Evolutionary conservation across 2,113 vertebrate genomes (phyloP).

Genomic region (Prietella phreatophila): DNA sequence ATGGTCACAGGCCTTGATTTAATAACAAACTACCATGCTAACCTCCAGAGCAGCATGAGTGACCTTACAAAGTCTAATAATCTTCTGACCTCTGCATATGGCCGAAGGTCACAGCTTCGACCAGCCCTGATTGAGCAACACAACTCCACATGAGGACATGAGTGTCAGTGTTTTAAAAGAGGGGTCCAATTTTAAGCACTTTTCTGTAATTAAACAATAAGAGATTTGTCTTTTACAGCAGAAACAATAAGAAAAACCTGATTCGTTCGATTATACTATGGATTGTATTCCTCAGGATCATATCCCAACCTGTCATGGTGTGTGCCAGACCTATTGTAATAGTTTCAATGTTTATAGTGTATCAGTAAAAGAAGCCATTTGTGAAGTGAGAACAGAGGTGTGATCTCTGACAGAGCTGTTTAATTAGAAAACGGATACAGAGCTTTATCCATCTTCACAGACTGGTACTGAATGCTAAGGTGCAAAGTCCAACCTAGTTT

Average conservation of each 20-base stretch:
- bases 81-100: slow-evolving; percentile 17
- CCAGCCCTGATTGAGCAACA: not conserved
- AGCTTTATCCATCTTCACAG: slow-evolving; percentile 11
- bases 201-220: not conserved
- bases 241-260: not conserved
- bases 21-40: slow-evolving; percentile 33
- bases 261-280: not conserved
- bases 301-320: not conserved
- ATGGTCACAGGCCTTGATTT: not conserved
- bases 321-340: not conserved
- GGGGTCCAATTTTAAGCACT: not conserved
- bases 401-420: slow-evolving; percentile 32
- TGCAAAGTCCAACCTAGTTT: slow-evolving; percentile 26
- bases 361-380: not conserved
- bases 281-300: not conserved
- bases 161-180: not conserved
- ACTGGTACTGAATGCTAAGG: slow-evolving; percentile 17
- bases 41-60: not conserved
- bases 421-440: slow-evolving; percentile 34
- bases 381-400: not conserved
- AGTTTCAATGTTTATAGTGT: not conserved
- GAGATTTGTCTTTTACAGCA: not conserved
- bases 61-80: slow-evolving; percentile 36
- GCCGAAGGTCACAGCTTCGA: slow-evolving; percentile 24
- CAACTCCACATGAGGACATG: not conserved